Base-by-base conservation (phyloP, 2,888 invertebrate species). In the Campopleginae sp. region DNA sequence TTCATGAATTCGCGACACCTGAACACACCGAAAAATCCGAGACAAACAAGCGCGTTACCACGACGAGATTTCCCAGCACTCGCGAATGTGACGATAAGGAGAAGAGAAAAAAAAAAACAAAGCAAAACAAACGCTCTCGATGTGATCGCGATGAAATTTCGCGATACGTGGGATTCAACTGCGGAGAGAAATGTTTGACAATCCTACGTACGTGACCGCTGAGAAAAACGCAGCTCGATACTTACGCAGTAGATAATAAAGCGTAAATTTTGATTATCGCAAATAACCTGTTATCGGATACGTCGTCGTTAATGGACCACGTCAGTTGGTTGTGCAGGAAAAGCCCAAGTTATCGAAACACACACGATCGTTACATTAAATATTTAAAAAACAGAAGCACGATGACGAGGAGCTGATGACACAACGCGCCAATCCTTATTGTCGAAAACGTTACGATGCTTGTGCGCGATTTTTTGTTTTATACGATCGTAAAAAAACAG, bases 291-390 rank as follows among this genome's bases (percentile, higher is more conserved):
- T 80, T 66, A 17, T 27, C 48, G 68, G 51, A 82, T 58, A 66
- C n/a, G 79, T 82, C 66, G 82, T 38, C 46, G 58, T 58, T 58
- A 19, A 80, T 82, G 66, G 66, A 85, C 82, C 79, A 86, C 86
- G 86, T 84, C 80, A 80, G 74, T 74, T 46, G 77, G 27, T 23
- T 86, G 84, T 48, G 12, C 54, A 31, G 61, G 44, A 51, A 84
- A 78, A 78, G n/a, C 71, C 42, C 48, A 17, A 19, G 23, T 51
- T 23, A 48, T 46, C 63, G 38, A 54, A 31, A 61, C n/a, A 61
- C 66, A 19, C 10, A 54, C 63, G 65, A 66, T 82, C 42, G 4
- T 44, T 17, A 44, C 23, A 70, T 61, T 66, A 19, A 31, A 72
- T 66, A 72, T 46, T 31, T 38, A 80, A 82, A 65, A 38, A 54